A percentile compares a stretch with the other conserved stretches of the same genome.
These are phyloP conservation scores for Netelia virgata DNA, from an alignment of 2,888 invertebrate species.

Conservation along the genomic window DNA sequence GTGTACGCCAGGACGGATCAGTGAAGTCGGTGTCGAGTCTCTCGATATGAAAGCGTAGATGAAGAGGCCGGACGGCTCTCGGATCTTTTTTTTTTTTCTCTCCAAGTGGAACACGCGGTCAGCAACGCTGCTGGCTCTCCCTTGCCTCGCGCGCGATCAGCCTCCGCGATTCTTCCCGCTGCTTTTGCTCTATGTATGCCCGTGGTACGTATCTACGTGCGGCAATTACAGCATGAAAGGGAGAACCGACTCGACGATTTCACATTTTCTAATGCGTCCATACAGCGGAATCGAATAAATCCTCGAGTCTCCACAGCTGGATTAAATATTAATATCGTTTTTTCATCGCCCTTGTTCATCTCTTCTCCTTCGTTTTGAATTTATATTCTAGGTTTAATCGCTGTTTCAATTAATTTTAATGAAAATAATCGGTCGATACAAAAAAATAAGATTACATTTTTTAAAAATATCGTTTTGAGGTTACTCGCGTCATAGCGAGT, in stretches of 20 bases:
- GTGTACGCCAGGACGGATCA: slow-evolving; percentile 18
- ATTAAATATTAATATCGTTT: neutral
- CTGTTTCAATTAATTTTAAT: neutral
- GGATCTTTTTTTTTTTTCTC: slow-evolving; percentile 24
- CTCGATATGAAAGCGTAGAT: slow-evolving; percentile 65
- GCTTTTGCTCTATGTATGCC: slow-evolving; percentile 9
- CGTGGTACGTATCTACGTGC: slow-evolving; percentile 2
- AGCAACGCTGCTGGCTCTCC: slow-evolving; percentile 22
- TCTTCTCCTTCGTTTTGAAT: neutral
- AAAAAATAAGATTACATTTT: slow-evolving; percentile 1
- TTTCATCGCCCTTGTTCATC: neutral
- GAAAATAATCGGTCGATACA: neutral
- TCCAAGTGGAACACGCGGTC: slow-evolving; percentile 65
- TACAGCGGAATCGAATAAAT: slow-evolving; percentile 19
- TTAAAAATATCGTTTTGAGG: neutral
- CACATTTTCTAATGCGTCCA: slow-evolving; percentile 62
- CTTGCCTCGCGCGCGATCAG: slow-evolving; percentile 7
- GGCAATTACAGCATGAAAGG: slow-evolving; percentile 59
- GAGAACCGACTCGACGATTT: slow-evolving; percentile 64
- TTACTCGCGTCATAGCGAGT: neutral
- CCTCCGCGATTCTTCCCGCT: slow-evolving; percentile 43
- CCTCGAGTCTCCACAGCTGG: neutral
- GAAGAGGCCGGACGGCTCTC: slow-evolving; percentile 31
- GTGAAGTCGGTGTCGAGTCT: slow-evolving; percentile 14
- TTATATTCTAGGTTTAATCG: neutral